Percentiles rank a stretch among this genome's conserved stretches.
Evolutionary conservation across 1,140 invertebrate species (phyloP).

Genomic region (Saccostrea glomerata): DNA sequence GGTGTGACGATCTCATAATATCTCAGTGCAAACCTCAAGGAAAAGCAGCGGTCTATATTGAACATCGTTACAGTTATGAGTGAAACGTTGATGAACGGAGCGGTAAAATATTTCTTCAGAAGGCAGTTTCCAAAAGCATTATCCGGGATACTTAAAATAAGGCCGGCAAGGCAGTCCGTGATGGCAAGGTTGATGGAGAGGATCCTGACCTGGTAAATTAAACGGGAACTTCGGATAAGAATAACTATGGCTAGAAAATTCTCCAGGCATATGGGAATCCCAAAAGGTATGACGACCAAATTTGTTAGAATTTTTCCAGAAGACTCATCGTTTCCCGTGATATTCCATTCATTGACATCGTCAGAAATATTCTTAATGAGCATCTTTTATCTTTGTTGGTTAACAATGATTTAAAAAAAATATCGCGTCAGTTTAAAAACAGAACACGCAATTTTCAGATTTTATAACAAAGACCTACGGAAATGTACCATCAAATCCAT

Average conservation of each 20-base stretch:
- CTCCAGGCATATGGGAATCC: neutral
- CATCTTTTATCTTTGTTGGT: too few relatives aligned
- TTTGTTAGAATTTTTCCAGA: neutral
- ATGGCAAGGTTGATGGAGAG: constrained; percentile 4
- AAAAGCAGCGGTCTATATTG: neutral
- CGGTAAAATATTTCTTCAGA: neutral
- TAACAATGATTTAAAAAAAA: too few relatives aligned
- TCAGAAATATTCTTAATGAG: neutral
- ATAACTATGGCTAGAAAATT: neutral
- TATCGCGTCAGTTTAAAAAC: too few relatives aligned
- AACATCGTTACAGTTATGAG: neutral
- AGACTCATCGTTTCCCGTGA: neutral
- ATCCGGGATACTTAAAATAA: neutral
- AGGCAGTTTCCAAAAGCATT: neutral
- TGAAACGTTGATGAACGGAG: neutral
- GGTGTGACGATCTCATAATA: neutral
- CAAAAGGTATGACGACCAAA: neutral
- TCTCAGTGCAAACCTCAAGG: neutral
- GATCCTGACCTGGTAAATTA: neutral
- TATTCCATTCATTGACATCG: neutral
- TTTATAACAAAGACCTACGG: too few relatives aligned
- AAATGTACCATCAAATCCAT: too few relatives aligned
- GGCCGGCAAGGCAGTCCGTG: neutral
- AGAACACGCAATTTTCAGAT: too few relatives aligned
- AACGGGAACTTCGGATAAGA: neutral